Conservation (phyloP, 37 sponge, comb jelly and placozoan genomes). For the Aplysina aerophoba region DNA sequence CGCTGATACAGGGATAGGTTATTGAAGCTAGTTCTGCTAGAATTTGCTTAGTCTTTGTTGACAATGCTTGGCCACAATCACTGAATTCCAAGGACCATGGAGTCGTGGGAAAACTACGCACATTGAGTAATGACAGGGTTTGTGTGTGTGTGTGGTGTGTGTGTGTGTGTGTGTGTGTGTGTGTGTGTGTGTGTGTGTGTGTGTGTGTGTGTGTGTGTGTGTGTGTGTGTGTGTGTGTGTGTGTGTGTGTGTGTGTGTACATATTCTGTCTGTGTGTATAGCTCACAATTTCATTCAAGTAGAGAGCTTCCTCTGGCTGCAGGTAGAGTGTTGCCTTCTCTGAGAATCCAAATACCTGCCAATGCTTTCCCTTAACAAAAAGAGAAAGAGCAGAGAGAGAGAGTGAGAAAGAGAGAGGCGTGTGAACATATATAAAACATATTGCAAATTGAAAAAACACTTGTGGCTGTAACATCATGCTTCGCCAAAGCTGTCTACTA, state of each 20-base stretch:
- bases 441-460: no score
- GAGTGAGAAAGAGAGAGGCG: no score
- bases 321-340: conserved; percentile 32
- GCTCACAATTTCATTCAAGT: conserved; percentile 71
- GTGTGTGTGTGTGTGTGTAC: conserved; percentile 17
- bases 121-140: background rate
- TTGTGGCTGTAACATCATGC: no score
- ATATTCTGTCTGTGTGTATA: background rate
- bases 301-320: conserved; percentile 67
- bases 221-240: conserved; percentile 33
- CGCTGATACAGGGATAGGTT: no score
- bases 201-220: conserved; percentile 28
- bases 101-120: no score
- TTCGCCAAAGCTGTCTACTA: no score
- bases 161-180: conserved; percentile 13
- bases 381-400: no score
- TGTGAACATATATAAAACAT: no score
- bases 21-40: no score
- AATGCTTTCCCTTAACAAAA: conserved; percentile 52
- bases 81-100: no score
- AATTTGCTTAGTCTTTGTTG: no score
- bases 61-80: no score
- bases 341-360: conserved; percentile 64
- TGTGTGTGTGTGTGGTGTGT: conserved; percentile 2
- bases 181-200: conserved; percentile 25